Percentiles rank a stretch among this genome's conserved stretches.
Conservation (phyloP, 2,888 invertebrate species). For the Dimorphilus gyrociliatus region DNA sequence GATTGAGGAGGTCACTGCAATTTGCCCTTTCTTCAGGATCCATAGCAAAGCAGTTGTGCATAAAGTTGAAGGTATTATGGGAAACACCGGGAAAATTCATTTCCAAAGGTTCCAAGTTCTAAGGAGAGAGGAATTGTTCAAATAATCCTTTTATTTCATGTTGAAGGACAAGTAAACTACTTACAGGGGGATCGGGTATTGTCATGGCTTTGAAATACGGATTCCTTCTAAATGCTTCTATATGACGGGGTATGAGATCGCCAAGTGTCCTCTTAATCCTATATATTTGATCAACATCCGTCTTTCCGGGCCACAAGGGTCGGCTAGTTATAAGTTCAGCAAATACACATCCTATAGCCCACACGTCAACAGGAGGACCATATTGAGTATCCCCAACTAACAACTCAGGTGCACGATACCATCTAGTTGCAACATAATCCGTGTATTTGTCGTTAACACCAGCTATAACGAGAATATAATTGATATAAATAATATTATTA, state of each 20-base stretch:
- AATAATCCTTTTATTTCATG: constrained; percentile 1
- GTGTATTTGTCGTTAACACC: constrained; percentile 94
- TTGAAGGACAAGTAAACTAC: constrained; percentile 4
- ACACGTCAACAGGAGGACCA: constrained; percentile 82
- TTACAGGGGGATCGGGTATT: constrained; percentile 64
- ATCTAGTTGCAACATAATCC: constrained; percentile 95
- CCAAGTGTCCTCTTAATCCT: constrained; percentile 83
- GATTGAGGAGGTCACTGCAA: constrained; percentile 72
- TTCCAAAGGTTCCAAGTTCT: constrained; percentile 64
- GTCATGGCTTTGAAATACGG: constrained; percentile 82
- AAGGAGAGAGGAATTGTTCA: background rate
- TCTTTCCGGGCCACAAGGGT: constrained; percentile 76
- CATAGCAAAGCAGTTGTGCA: constrained; percentile 80
- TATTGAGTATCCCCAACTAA: constrained; percentile 77
- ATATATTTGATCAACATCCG: constrained; percentile 91
- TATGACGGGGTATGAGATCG: constrained; percentile 76
- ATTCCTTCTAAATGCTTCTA: constrained; percentile 87
- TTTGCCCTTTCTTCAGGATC: constrained; percentile 80
- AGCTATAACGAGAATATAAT: constrained; percentile 20
- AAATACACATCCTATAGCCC: constrained; percentile 66
- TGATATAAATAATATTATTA: too few species aligned
- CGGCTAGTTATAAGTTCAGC: constrained; percentile 38
- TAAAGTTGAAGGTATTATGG: constrained; percentile 23
- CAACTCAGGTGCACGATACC: constrained; percentile 93
- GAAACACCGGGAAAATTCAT: constrained; percentile 57